A percentile compares a stretch with the other conserved stretches of the same genome.
Conservation (phyloP, 2,888 invertebrate genomes). For the Oscheius sp. region DNA sequence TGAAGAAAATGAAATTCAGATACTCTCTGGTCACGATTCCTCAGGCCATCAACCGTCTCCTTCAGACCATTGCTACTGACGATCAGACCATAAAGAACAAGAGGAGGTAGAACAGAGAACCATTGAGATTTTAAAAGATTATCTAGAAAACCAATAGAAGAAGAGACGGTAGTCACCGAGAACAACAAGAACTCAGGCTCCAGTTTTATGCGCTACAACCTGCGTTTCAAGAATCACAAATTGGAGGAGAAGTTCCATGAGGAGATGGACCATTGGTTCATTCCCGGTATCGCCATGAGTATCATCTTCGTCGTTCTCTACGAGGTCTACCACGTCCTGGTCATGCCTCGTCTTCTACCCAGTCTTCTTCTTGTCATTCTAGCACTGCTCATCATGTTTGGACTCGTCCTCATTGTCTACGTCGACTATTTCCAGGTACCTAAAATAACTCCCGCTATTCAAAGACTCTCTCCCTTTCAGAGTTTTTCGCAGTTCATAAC, state of each 20-base stretch:
- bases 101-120: slow-evolving; percentile 34
- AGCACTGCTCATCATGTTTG: slow-evolving; percentile 67
- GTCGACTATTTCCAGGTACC: slow-evolving; percentile 69
- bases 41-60: slow-evolving; percentile 69
- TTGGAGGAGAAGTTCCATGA: slow-evolving; percentile 66
- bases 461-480: slow-evolving; percentile 45
- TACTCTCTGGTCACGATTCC: slow-evolving; percentile 71
- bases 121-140: neutral
- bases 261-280: slow-evolving; percentile 72
- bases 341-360: slow-evolving; percentile 62
- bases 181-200: neutral
- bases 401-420: slow-evolving; percentile 69
- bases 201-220: slow-evolving; percentile 48
- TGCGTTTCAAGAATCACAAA: slow-evolving; percentile 55
- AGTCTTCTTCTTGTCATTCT: slow-evolving; percentile 64
- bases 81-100: slow-evolving; percentile 48
- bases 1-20: slow-evolving; percentile 40
- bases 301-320: slow-evolving; percentile 71
- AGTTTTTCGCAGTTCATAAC: slow-evolving; percentile 72
- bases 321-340: slow-evolving; percentile 67
- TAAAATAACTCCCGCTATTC: neutral
- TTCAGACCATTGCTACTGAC: slow-evolving; percentile 55
- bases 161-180: slow-evolving; percentile 14
- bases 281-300: slow-evolving; percentile 69
- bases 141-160: slow-evolving; percentile 33